These are phyloP conservation scores for Drosophila rubida DNA, from an alignment of 2,888 invertebrate species.

Conservation along the genomic window DNA sequence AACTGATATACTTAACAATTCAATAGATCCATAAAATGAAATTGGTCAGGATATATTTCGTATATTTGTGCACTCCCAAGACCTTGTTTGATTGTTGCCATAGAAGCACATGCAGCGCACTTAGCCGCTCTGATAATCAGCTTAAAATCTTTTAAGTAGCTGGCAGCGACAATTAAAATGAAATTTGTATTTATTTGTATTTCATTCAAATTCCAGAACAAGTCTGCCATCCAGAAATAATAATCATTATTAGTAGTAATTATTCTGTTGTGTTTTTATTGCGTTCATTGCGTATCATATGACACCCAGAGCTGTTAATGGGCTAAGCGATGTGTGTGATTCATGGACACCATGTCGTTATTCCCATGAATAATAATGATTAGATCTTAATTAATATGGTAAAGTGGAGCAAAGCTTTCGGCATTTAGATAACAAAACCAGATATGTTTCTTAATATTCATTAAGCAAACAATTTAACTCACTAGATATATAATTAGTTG, in stretches of 20 bases:
- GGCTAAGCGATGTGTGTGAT: conserved; percentile 5
- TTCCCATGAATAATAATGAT: conserved; percentile 13
- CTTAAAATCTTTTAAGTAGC: not conserved
- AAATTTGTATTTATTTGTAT: not conserved
- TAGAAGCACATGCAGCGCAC: not conserved
- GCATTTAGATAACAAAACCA: not conserved
- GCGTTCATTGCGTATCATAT: not conserved
- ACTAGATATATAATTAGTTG: not conserved
- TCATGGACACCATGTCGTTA: not conserved
- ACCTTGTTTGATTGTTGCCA: not conserved
- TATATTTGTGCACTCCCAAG: not conserved
- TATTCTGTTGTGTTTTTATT: not conserved
- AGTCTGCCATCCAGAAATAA: not conserved
- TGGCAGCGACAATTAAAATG: not conserved
- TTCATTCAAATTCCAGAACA: not conserved
- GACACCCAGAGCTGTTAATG: conserved; percentile 6
- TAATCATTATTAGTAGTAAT: conserved; percentile 4
- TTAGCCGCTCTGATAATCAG: not conserved
- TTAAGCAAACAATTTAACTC: not conserved
- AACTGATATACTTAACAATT: no score
- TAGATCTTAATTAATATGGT: conserved; percentile 6
- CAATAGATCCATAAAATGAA: no score
- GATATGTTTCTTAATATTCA: not conserved
- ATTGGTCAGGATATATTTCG: no score
- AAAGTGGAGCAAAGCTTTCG: not conserved